A percentile compares a stretch with the other conserved stretches of the same genome.
Evolutionary conservation across 2,888 invertebrate species (phyloP).

Genomic region (Galerucella pusilla): DNA sequence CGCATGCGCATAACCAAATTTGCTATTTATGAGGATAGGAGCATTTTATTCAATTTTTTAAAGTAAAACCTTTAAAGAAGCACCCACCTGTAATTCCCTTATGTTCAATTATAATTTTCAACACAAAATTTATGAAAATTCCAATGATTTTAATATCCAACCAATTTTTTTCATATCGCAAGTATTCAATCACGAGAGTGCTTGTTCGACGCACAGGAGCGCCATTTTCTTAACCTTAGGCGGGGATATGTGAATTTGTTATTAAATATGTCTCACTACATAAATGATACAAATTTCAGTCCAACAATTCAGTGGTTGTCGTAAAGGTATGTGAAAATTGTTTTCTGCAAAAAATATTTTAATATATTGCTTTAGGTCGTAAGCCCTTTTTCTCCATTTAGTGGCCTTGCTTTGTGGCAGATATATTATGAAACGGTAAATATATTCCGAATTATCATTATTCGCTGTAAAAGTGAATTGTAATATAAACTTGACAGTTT

Average conservation of each 20-base stretch:
- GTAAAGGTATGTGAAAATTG: constrained; percentile 43
- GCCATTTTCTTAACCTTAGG: constrained; percentile 66
- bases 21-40: neutral
- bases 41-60: constrained; percentile 11
- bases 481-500: constrained; percentile 36
- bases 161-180: neutral
- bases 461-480: constrained; percentile 22
- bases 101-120: constrained; percentile 15
- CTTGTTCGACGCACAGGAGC: constrained; percentile 47
- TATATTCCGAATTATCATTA: constrained; percentile 11
- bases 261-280: constrained; percentile 51
- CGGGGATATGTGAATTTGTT: constrained; percentile 59
- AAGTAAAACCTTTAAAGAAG: constrained; percentile 2
- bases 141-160: neutral
- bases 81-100: neutral
- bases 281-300: constrained; percentile 36
- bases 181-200: constrained; percentile 12
- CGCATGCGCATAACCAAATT: constrained; percentile 10
- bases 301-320: constrained; percentile 39
- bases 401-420: constrained; percentile 28
- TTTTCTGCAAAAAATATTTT: constrained; percentile 11
- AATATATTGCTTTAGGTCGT: constrained; percentile 15
- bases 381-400: constrained; percentile 17
- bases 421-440: constrained; percentile 36
- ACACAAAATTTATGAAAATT: constrained; percentile 11